phyloP scores from a whole-genome alignment of 1,140 invertebrate species.

The Megalopta genalis region DNA sequence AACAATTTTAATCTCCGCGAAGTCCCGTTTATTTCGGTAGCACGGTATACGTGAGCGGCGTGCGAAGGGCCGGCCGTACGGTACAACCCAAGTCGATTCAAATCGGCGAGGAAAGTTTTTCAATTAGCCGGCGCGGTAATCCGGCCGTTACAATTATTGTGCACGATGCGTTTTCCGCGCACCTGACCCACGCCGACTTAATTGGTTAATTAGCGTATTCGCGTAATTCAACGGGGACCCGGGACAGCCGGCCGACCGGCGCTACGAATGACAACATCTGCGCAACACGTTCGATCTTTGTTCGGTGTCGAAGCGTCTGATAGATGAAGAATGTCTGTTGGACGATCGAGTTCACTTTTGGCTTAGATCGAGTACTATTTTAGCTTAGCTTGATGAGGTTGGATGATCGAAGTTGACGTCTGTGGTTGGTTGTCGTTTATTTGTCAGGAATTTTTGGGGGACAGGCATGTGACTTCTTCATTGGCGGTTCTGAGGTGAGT shows the following conservation, averaged over 20 bases:
- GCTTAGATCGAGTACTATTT: no score
- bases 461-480: no score
- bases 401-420: no score
- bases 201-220: slow-evolving; percentile 20
- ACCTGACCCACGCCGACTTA: slow-evolving; percentile 6
- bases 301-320: no score
- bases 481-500: no score
- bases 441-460: no score
- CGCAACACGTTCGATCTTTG: neutral
- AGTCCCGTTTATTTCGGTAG: neutral
- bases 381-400: no score
- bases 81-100: neutral
- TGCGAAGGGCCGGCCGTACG: neutral
- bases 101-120: neutral
- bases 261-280: neutral
- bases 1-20: neutral
- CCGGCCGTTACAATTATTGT: slow-evolving; percentile 10
- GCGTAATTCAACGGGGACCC: slow-evolving; percentile 12
- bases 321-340: no score
- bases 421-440: no score
- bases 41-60: neutral
- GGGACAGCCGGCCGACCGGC: no score
- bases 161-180: neutral
- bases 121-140: slow-evolving; percentile 10
- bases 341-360: no score